Conservation (phyloP, 2,113 vertebrate genomes). For the Tinamus guttatus region DNA sequence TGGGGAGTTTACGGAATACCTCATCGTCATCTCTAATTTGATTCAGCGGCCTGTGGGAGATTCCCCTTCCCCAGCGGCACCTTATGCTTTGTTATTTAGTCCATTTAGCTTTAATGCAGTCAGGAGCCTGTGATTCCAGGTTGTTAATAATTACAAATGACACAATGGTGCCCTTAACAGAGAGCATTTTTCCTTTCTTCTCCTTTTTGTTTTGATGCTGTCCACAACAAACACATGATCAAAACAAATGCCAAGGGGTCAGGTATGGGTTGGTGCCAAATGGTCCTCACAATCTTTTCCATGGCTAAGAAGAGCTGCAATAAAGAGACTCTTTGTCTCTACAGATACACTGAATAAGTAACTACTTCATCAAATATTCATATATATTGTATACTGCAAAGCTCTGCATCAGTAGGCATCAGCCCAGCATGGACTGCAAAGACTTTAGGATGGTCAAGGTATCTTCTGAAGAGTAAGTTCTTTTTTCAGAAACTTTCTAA, state of each 20-base stretch:
- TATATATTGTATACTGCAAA: neutral
- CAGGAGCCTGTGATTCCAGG: neutral
- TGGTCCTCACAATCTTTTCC: neutral
- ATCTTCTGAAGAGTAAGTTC: neutral
- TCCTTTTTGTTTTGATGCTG: neutral
- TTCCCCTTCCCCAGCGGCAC: neutral
- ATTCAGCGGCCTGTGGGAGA: neutral
- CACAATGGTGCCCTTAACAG: neutral
- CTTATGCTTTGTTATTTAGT: neutral
- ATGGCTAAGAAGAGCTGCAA: neutral
- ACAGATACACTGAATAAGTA: constrained; percentile 15
- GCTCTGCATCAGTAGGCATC: neutral
- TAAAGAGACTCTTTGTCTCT: neutral
- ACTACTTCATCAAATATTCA: constrained; percentile 46
- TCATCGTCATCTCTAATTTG: neutral
- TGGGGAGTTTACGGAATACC: neutral
- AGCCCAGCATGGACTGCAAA: neutral
- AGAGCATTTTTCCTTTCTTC: neutral
- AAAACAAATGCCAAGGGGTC: neutral
- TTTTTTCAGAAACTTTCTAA: neutral
- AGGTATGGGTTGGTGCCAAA: neutral
- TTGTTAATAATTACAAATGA: neutral
- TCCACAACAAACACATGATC: neutral
- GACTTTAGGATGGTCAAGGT: neutral
- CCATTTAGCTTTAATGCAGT: neutral